Evolutionary conservation across 2,888 invertebrate species (phyloP).

Genomic region (Cephus nigrinus): DNA sequence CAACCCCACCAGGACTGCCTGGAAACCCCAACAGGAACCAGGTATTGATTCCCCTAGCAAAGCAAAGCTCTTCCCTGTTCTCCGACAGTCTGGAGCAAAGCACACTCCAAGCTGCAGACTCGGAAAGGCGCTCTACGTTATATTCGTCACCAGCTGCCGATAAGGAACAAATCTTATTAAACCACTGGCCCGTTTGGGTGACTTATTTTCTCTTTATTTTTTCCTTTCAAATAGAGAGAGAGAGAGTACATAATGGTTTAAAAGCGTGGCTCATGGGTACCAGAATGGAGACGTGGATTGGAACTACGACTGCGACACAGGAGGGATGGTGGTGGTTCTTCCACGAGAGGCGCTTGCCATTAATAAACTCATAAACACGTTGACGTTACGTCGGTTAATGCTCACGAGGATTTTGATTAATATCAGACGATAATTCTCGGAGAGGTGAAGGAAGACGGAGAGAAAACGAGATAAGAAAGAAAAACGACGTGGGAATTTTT

Average conservation of each 20-base stretch:
- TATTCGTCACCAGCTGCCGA: background rate
- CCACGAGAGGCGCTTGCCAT: background rate
- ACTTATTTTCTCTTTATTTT: background rate
- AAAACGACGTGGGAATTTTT: background rate
- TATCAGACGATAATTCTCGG: background rate
- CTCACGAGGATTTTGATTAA: background rate
- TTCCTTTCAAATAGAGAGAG: background rate
- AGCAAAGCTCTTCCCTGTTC: constrained; percentile 50
- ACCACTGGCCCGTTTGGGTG: background rate
- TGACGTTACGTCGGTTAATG: background rate
- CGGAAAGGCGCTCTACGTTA: constrained; percentile 19
- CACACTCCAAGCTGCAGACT: constrained; percentile 53
- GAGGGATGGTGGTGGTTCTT: background rate
- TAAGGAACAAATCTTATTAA: background rate
- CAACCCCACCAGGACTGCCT: constrained; percentile 31
- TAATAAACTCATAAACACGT: background rate
- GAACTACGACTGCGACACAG: background rate
- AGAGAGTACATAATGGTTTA: background rate
- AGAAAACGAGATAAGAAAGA: background rate
- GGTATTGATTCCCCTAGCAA: constrained; percentile 64
- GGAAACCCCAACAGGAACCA: constrained; percentile 21
- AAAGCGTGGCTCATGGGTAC: background rate
- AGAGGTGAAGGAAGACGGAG: background rate
- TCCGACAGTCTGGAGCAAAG: constrained; percentile 59
- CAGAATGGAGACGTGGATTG: background rate